Base-by-base conservation (phyloP, 1,140 invertebrate species). In the Pseudoatta argentina region DNA sequence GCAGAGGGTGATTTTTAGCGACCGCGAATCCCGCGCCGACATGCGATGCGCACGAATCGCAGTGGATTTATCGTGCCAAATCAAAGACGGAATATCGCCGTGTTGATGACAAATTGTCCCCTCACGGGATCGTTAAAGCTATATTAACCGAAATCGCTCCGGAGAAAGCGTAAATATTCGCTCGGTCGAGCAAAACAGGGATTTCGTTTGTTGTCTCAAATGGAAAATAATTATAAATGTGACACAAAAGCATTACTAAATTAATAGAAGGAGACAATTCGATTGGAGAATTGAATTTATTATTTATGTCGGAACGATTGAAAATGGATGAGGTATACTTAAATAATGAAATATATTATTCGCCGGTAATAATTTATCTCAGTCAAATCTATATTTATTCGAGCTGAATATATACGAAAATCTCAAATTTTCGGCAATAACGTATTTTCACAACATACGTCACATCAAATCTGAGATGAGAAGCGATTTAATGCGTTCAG, bases 1-100 rank as follows among this genome's bases (percentile, higher is more conserved):
- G 82, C 73, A 77, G 34, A 55, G 73, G 71, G 82, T 53, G 73
- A 85, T 77, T 85, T 82, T 83, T 83, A 63, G 39, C 67, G 39
- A 44, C 48, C 77, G 77, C 63, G 79, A 72, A 72, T 72, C 34
- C 63, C 64, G 64, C 44, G 63, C 48, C 44, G 61, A 79, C 76
- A 53, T 18, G 76, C 76, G 61, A 5, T 2, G 48, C 14, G 48
- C 39, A 21, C 63, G 8, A 66, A 67, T 78, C 77, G 77, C 79
- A 16, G 24, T 34, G 79, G 67, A 82, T 71, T 82, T 59, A 48
- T 30, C 51, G 12, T 24, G 18, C n/a, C 63, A 16, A 69, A 67
- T 30, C 63, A 55, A 34, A n/a, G 63, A n/a, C 53, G 21, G 10
- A n/a, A 71, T 72, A 72, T 57, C n/a, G 53, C 16, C 39, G 8